phyloP scores from a whole-genome alignment of 1,140 invertebrate species.

The Idris sp. region DNA sequence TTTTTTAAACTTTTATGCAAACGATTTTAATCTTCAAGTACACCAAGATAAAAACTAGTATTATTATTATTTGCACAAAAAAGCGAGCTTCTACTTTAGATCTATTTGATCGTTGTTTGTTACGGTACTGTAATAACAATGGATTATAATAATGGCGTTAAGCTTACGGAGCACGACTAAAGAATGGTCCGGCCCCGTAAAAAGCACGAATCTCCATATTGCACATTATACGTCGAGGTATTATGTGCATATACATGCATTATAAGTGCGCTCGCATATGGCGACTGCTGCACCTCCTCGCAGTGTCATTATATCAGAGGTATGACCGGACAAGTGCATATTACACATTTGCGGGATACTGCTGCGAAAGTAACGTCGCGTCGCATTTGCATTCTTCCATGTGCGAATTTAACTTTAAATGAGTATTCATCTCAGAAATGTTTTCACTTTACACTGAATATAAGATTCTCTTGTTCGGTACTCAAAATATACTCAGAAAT shows the following conservation, averaged over 20 bases:
- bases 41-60: too few relatives aligned
- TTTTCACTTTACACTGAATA: too few relatives aligned
- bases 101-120: too few relatives aligned
- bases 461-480: too few relatives aligned
- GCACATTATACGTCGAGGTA: slow-evolving; percentile 36
- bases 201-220: slow-evolving; percentile 54
- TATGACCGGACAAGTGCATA: slow-evolving; percentile 53
- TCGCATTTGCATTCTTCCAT: slow-evolving; percentile 22
- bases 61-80: too few relatives aligned
- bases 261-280: slow-evolving; percentile 50
- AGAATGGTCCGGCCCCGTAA: slow-evolving; percentile 28
- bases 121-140: slow-evolving; percentile 19
- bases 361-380: slow-evolving; percentile 33
- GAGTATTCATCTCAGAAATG: too few relatives aligned
- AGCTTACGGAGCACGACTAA: slow-evolving; percentile 20
- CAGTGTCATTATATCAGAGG: slow-evolving; percentile 44
- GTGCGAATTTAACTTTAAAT: too few relatives aligned
- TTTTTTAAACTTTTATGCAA: too few relatives aligned
- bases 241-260: slow-evolving; percentile 44
- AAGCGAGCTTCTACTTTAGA: too few relatives aligned
- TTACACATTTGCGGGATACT: slow-evolving; percentile 56
- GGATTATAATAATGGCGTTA: slow-evolving; percentile 32
- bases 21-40: too few relatives aligned
- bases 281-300: slow-evolving; percentile 39
- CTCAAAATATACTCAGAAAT: too few relatives aligned